Conservation (phyloP, 2,797 vertebrate species). For the Phataginus tricuspis region DNA sequence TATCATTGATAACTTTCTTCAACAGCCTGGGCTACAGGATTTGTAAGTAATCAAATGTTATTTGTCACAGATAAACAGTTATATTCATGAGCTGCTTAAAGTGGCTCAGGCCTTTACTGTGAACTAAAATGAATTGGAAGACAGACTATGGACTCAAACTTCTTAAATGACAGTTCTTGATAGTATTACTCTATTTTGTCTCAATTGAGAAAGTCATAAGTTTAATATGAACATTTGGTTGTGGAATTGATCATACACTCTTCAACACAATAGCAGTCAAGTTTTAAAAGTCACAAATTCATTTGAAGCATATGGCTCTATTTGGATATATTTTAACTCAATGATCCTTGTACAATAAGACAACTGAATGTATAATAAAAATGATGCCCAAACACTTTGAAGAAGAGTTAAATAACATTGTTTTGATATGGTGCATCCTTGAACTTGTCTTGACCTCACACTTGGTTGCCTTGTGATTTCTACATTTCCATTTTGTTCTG, state of each 20-base stretch:
- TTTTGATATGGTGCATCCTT: background rate
- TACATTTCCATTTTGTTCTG: background rate
- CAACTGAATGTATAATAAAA: background rate
- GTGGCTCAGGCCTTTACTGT: background rate
- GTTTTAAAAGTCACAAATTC: background rate
- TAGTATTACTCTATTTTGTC: background rate
- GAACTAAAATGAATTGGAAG: slow-evolving; percentile 51
- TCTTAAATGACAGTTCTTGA: background rate
- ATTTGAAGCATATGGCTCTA: background rate
- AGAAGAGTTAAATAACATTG: background rate
- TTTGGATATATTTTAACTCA: slow-evolving; percentile 28
- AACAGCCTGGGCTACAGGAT: background rate
- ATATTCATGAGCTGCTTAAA: background rate
- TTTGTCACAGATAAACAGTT: background rate
- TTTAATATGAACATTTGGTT: background rate
- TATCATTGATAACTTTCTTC: slow-evolving; percentile 43
- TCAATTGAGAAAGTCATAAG: background rate
- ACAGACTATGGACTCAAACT: background rate
- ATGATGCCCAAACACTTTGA: background rate
- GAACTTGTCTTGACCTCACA: background rate
- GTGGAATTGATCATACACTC: background rate
- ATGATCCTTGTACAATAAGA: background rate
- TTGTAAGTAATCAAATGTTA: slow-evolving; percentile 21
- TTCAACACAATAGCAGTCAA: background rate
- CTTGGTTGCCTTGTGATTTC: background rate